Percentiles rank a stretch among this genome's conserved stretches.
Conservation (phyloP, 2,888 invertebrate species). For the Drosophila prolongata region DNA sequence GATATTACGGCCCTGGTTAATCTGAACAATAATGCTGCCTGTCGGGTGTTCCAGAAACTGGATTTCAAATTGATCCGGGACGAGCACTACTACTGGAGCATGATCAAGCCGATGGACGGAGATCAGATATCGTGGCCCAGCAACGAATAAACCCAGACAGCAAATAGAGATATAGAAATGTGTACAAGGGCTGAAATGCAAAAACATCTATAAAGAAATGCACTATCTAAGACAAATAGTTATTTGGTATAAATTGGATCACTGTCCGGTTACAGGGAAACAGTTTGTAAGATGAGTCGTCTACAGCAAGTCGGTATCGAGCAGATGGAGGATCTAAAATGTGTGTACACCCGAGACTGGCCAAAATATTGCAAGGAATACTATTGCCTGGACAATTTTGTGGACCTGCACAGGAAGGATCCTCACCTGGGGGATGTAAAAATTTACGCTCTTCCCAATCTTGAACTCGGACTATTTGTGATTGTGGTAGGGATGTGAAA, state of each 20-base stretch:
- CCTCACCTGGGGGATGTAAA: constrained; percentile 34
- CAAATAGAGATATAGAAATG: constrained; percentile 14
- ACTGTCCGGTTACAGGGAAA: constrained; percentile 36
- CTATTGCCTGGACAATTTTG: constrained; percentile 70
- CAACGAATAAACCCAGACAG: not conserved
- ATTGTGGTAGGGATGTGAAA: constrained; percentile 51
- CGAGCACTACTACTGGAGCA: constrained; percentile 66
- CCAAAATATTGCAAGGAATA: constrained; percentile 71
- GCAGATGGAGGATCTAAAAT: constrained; percentile 30
- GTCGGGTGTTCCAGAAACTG: constrained; percentile 53
- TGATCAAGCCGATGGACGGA: constrained; percentile 41
- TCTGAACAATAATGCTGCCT: constrained; percentile 44
- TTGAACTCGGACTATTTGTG: constrained; percentile 58
- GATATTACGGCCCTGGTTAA: constrained; percentile 48
- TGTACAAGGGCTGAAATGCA: not conserved
- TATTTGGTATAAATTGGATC: constrained; percentile 64
- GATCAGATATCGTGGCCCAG: constrained; percentile 44
- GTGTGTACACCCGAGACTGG: constrained; percentile 50
- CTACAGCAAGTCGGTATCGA: constrained; percentile 34
- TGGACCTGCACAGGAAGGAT: constrained; percentile 48
- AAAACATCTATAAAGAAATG: constrained; percentile 7
- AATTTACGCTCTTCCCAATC: constrained; percentile 40
- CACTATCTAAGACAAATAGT: constrained; percentile 50
- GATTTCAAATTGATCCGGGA: constrained; percentile 34
- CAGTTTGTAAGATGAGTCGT: constrained; percentile 20